Evolutionary conservation across 2,113 vertebrate genomes (phyloP).

Genomic region (Tetrax tetrax): DNA sequence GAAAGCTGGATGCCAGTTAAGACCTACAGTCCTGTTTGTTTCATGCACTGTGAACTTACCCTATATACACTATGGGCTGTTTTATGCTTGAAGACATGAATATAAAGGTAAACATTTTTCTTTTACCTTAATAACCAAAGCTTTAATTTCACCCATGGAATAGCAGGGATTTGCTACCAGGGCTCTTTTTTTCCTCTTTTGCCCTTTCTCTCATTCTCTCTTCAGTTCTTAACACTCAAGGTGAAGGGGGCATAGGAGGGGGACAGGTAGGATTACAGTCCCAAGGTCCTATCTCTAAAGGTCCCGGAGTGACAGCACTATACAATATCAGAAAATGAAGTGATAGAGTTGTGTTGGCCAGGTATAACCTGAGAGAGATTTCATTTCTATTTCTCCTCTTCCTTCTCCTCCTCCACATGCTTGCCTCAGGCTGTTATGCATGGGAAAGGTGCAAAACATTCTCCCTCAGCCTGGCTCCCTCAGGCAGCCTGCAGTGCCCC

Average conservation of each 20-base stretch:
- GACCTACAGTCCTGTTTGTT: conserved; percentile 50
- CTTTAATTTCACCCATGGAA: neutral
- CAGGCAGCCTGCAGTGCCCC: neutral
- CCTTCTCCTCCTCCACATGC: neutral
- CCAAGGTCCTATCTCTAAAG: conserved; percentile 63
- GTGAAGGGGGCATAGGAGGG: neutral
- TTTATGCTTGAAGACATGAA: conserved; percentile 34
- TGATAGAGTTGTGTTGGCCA: conserved; percentile 6
- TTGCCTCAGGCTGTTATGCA: neutral
- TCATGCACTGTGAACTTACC: conserved; percentile 61
- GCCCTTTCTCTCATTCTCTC: neutral
- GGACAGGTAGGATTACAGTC: conserved; percentile 43
- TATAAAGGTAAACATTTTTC: conserved; percentile 17
- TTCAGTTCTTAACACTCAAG: conserved; percentile 9
- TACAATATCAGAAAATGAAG: conserved; percentile 67
- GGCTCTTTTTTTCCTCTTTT: neutral
- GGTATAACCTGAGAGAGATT: conserved; percentile 68
- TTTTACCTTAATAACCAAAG: conserved; percentile 3
- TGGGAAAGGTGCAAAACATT: neutral
- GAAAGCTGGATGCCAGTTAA: conserved; percentile 48
- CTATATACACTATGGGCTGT: conserved; percentile 45
- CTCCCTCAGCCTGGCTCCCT: neutral
- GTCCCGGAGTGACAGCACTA: conserved; percentile 71
- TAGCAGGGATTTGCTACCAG: conserved; percentile 25
- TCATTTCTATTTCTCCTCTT: conserved; percentile 8